Conservation (phyloP, 2,797 vertebrate genomes). For the Centroberyx gerrardi region DNA sequence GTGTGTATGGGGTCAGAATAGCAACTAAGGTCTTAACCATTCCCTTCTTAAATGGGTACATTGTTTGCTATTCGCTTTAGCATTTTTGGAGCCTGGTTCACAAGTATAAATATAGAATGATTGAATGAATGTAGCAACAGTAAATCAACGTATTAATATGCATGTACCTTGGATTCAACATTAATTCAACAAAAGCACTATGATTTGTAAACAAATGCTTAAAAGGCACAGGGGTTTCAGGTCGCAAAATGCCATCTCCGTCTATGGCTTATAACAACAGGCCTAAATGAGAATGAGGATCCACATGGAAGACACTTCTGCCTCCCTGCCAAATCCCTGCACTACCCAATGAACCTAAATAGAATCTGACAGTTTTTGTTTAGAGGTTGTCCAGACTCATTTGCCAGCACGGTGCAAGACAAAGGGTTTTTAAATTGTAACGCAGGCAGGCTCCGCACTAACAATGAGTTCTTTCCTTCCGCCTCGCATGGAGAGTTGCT, state of each 20-base stretch:
- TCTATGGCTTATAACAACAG: constrained; percentile 71
- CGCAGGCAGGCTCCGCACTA: constrained; percentile 72
- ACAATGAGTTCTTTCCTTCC: constrained; percentile 83
- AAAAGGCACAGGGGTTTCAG: constrained; percentile 53
- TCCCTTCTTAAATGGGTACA: neutral
- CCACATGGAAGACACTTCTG: constrained; percentile 74
- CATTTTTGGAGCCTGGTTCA: constrained; percentile 21
- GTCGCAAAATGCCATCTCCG: constrained; percentile 67
- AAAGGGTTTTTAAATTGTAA: constrained; percentile 85
- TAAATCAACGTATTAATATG: constrained; percentile 42
- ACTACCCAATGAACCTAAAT: constrained; percentile 79
- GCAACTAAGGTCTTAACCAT: neutral
- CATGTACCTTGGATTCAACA: constrained; percentile 34
- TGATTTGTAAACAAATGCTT: constrained; percentile 68
- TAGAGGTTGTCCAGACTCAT: constrained; percentile 86
- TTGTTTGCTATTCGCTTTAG: neutral
- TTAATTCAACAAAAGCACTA: constrained; percentile 55
- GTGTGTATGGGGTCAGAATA: constrained; percentile 16
- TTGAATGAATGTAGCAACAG: constrained; percentile 30
- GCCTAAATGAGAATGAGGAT: constrained; percentile 74
- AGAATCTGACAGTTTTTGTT: constrained; percentile 87
- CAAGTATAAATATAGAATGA: constrained; percentile 7
- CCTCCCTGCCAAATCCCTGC: constrained; percentile 80
- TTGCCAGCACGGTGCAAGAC: constrained; percentile 78
- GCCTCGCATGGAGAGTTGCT: constrained; percentile 65